Conservation (phyloP, 2,797 vertebrate species). For the Artibeus jamaicensis region DNA sequence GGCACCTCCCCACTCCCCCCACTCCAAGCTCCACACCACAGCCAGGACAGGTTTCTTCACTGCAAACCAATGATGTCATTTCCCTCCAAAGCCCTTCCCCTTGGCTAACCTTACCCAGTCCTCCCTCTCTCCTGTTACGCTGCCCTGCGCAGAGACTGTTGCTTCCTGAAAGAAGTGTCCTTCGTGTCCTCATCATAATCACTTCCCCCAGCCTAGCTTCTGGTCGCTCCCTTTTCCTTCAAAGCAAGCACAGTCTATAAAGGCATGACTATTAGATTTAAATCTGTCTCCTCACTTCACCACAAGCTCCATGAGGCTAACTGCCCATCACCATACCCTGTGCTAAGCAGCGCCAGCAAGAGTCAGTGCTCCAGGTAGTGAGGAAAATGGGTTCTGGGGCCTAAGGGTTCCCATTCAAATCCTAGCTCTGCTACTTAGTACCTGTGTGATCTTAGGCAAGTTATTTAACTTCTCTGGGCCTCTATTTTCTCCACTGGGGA, state of each 20-base stretch:
- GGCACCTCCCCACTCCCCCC: not conserved
- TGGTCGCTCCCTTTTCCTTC: not conserved
- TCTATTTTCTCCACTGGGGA: not conserved
- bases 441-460: not conserved
- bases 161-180: not conserved
- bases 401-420: not conserved
- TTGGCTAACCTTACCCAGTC: not conserved
- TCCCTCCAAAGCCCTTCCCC: not conserved
- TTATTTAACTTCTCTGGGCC: not conserved
- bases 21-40: not conserved
- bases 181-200: too few relatives aligned
- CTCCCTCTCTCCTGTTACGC: too few relatives aligned
- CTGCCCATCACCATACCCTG: accelerated
- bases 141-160: not conserved
- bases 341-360: not conserved
- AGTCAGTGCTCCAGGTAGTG: not conserved
- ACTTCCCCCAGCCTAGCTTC: not conserved
- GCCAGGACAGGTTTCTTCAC: not conserved
- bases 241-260: not conserved
- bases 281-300: not conserved
- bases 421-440: not conserved
- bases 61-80: not conserved
- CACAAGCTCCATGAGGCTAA: not conserved
- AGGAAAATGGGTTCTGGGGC: not conserved
- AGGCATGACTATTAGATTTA: not conserved